Evolutionary conservation across 2,888 invertebrate species (phyloP).

Genomic region (Aphrophora alni): DNA sequence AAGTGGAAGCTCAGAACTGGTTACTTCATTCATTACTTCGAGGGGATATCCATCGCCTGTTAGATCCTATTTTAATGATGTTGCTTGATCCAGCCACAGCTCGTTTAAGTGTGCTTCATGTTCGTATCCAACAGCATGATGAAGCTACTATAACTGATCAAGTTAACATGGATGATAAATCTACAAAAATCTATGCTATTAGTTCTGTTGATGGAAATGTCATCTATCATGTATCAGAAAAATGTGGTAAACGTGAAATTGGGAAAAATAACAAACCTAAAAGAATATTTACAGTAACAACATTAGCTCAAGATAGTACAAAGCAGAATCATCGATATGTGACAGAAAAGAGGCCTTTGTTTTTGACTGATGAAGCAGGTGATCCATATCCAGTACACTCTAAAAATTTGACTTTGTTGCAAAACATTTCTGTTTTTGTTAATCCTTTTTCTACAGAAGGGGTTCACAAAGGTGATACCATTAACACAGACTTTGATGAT

Average conservation of each 20-base stretch:
- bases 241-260: conserved; percentile 22
- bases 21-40: conserved; percentile 73
- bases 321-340: conserved; percentile 56
- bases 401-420: conserved; percentile 49
- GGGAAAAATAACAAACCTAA: conserved; percentile 50
- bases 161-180: conserved; percentile 46
- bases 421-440: conserved; percentile 68
- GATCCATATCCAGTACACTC: conserved; percentile 45
- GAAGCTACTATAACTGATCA: conserved; percentile 50
- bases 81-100: conserved; percentile 80
- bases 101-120: conserved; percentile 79
- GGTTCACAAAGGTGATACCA: conserved; percentile 44
- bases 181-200: conserved; percentile 69
- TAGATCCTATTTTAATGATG: conserved; percentile 78
- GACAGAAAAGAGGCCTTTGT: conserved; percentile 55
- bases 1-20: conserved; percentile 76
- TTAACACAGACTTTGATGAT: conserved; percentile 51
- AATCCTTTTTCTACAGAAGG: conserved; percentile 62
- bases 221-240: conserved; percentile 65
- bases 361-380: conserved; percentile 31
- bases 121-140: conserved; percentile 62
- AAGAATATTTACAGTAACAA: conserved; percentile 63
- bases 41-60: conserved; percentile 77
- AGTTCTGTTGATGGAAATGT: conserved; percentile 83
- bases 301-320: conserved; percentile 59